These are phyloP conservation scores for Drosophila setifemur DNA, from an alignment of 1,140 invertebrate genomes.

Conservation along the genomic window DNA sequence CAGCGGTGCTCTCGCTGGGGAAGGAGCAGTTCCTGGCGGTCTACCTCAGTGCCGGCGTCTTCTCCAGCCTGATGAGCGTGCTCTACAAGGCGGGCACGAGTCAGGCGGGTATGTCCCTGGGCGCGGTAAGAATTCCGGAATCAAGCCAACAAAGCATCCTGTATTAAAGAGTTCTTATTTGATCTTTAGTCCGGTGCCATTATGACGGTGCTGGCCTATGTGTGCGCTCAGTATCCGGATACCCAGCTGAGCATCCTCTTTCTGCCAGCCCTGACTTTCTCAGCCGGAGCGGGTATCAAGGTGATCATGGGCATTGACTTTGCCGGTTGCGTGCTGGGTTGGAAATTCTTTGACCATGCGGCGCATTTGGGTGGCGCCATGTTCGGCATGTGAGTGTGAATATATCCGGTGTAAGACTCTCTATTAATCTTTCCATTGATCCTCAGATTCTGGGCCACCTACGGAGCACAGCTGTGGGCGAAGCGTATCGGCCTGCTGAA, in stretches of 20 bases:
- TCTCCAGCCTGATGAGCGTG: slow-evolving; percentile 94
- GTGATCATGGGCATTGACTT: slow-evolving; percentile 92
- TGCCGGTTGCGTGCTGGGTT: slow-evolving; percentile 91
- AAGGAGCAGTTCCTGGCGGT: slow-evolving; percentile 96
- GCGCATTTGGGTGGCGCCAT: slow-evolving; percentile 97
- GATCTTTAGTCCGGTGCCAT: slow-evolving; percentile 94
- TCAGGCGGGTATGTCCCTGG: slow-evolving; percentile 90
- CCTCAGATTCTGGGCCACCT: slow-evolving; percentile 71
- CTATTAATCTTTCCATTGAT: background rate
- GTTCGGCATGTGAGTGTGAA: slow-evolving; percentile 90
- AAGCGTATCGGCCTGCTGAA: slow-evolving; percentile 71
- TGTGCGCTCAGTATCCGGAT: slow-evolving; percentile 94
- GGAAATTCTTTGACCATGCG: slow-evolving; percentile 98
- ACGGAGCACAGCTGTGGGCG: slow-evolving; percentile 72
- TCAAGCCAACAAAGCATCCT: background rate
- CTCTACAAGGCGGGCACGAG: slow-evolving; percentile 88
- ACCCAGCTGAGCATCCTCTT: slow-evolving; percentile 94
- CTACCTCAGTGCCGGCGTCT: slow-evolving; percentile 93
- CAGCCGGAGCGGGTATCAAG: slow-evolving; percentile 92
- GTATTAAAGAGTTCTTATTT: background rate
- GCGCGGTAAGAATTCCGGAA: slow-evolving; percentile 89
- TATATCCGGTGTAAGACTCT: background rate
- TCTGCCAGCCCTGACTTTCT: slow-evolving; percentile 93
- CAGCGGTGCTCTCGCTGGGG: slow-evolving; percentile 90
- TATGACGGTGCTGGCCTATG: slow-evolving; percentile 93